Percentiles rank a stretch among this genome's conserved stretches.
Conservation (phyloP, 2,797 vertebrate genomes). For the Mormyrus hasselquistii region DNA sequence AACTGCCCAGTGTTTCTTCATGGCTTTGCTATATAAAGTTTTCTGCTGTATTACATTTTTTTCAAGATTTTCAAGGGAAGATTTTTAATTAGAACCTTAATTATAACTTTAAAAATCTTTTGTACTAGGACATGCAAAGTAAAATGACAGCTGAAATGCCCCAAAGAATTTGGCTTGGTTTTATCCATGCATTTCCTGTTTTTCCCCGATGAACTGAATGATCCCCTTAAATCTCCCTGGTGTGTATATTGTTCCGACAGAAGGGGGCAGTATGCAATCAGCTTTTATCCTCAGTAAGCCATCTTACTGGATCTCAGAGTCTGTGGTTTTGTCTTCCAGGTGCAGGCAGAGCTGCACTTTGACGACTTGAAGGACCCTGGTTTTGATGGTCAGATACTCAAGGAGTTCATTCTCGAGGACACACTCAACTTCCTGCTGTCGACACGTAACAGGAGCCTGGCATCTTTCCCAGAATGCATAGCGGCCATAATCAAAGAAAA, state of each 20-base stretch:
- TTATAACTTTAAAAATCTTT: neutral
- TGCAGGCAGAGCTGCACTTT: conserved; percentile 69
- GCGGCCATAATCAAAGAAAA: conserved; percentile 38
- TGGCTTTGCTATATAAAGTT: neutral
- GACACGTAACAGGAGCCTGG: conserved; percentile 46
- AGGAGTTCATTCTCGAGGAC: conserved; percentile 77
- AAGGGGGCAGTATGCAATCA: conserved; percentile 41
- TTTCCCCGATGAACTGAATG: neutral
- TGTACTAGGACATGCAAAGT: neutral
- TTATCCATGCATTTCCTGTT: neutral
- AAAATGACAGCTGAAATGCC: neutral
- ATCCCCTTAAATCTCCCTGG: neutral
- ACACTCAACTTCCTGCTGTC: conserved; percentile 72
- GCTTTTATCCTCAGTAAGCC: neutral
- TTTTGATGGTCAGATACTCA: conserved; percentile 69
- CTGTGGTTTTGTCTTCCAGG: conserved; percentile 53
- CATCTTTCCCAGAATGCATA: conserved; percentile 43
- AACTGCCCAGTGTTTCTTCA: neutral
- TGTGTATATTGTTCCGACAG: neutral
- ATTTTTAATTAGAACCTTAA: neutral
- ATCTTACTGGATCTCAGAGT: neutral
- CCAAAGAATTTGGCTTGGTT: neutral
- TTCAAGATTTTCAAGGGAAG: neutral
- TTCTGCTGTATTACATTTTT: neutral
- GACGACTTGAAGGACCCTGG: conserved; percentile 51